Conservation (phyloP, 2,888 invertebrate species). For the Loripinus fragilis region DNA sequence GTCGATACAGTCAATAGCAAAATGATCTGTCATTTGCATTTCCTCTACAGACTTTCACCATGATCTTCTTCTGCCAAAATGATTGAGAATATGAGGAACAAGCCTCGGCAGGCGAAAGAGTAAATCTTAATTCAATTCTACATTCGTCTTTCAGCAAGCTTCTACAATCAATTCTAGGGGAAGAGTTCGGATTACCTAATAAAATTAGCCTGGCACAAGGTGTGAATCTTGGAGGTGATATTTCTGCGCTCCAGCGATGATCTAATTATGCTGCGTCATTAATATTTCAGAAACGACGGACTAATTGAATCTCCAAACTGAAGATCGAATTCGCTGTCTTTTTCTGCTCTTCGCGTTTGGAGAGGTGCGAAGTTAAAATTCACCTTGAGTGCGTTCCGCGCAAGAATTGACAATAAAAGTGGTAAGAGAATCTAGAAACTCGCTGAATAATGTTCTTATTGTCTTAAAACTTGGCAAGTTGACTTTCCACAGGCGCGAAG, state of each 20-base stretch:
- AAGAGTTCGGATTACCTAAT: slow-evolving; percentile 64
- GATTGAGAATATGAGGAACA: slow-evolving; percentile 3
- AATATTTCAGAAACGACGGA: slow-evolving; percentile 71
- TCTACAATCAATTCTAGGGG: slow-evolving; percentile 51
- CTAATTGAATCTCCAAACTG: slow-evolving; percentile 69
- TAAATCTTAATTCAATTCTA: slow-evolving; percentile 57
- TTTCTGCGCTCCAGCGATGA: slow-evolving; percentile 66
- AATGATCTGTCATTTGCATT: background rate
- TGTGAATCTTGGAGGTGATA: slow-evolving; percentile 69
- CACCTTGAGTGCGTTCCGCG: slow-evolving; percentile 70
- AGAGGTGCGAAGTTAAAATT: slow-evolving; percentile 73
- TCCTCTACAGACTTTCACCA: background rate
- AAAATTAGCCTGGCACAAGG: slow-evolving; percentile 67
- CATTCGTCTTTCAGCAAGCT: slow-evolving; percentile 43
- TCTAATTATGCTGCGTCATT: slow-evolving; percentile 71
- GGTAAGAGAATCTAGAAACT: slow-evolving; percentile 60
- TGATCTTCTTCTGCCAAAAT: background rate
- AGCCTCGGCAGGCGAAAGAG: background rate
- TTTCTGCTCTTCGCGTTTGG: slow-evolving; percentile 53
- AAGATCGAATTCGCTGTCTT: slow-evolving; percentile 69
- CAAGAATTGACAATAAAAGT: slow-evolving; percentile 65
- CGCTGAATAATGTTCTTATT: slow-evolving; percentile 54
- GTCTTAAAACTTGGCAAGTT: slow-evolving; percentile 56
- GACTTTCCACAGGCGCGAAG: slow-evolving; percentile 48
- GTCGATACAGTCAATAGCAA: no score